A percentile compares a stretch with the other conserved stretches of the same genome.
phyloP scores from a whole-genome alignment of 2,113 vertebrate genomes.

The Rattus norvegicus region GRCr8 NC_086022.1:46472501-46473000 shows the following conservation, averaged over 20 bases:
- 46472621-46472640: constrained; percentile 12
- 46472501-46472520: background rate
- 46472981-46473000: constrained; percentile 61
- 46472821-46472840: background rate
- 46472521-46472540: background rate
- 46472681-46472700: background rate
- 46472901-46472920: constrained; percentile 33
- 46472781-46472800: background rate
- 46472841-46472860: background rate
- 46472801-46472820: background rate
- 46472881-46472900: background rate
- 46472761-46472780: background rate
- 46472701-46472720: background rate
- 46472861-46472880: background rate
- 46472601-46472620: background rate
- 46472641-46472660: background rate
- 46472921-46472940: constrained; percentile 58
- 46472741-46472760: background rate
- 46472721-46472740: background rate
- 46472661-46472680: background rate
- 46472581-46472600: background rate
- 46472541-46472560: background rate
- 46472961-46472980: background rate
- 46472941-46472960: background rate
- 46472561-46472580: background rate